Conservation (phyloP, 1,140 invertebrate genomes). For the Colletes latitarsis region DNA sequence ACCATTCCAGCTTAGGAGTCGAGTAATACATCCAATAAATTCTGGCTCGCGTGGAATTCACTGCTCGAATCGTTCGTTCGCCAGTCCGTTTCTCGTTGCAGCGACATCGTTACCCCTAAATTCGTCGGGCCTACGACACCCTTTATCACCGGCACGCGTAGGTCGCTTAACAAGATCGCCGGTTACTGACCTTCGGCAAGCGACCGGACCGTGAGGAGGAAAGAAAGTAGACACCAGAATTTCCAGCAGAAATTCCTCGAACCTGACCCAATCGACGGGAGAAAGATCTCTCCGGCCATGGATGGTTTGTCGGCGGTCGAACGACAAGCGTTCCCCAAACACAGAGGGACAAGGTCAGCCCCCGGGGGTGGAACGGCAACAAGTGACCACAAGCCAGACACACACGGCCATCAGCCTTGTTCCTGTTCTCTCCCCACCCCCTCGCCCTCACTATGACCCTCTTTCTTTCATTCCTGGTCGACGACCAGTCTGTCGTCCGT, state of each 20-base stretch:
- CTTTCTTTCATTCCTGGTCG: constrained; percentile 63
- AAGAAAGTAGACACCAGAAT: constrained; percentile 46
- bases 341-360: constrained; percentile 75
- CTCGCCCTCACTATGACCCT: neutral
- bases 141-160: neutral
- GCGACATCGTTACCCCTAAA: neutral
- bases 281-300: constrained; percentile 41
- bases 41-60: too few species aligned
- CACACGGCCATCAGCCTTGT: constrained; percentile 56
- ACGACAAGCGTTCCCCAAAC: constrained; percentile 76
- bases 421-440: constrained; percentile 13
- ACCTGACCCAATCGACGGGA: constrained; percentile 37
- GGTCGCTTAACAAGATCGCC: neutral
- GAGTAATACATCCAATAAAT: neutral
- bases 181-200: constrained; percentile 30
- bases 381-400: constrained; percentile 77
- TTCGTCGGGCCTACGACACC: neutral
- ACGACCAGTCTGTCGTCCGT: constrained; percentile 73
- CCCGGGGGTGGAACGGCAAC: constrained; percentile 77
- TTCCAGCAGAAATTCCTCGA: constrained; percentile 37
- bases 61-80: neutral
- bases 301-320: constrained; percentile 66
- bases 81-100: neutral
- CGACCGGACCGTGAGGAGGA: neutral
- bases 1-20: too few species aligned